Evolutionary conservation across 1,140 invertebrate species (phyloP), one percentile per base, ranked within the genome.

Genomic region (Gerris buenoi): DNA sequence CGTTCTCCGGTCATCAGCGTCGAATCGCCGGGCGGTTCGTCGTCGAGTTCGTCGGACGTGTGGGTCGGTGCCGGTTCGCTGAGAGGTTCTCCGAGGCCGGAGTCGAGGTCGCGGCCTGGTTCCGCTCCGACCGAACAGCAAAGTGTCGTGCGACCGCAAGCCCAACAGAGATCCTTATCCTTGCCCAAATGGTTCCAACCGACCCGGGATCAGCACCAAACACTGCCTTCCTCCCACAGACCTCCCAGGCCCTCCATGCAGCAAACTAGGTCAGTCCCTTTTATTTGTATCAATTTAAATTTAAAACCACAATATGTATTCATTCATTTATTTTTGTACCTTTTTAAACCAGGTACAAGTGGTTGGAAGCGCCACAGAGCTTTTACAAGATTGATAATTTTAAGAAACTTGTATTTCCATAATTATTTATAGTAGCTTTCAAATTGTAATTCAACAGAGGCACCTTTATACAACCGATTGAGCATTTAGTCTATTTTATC

Each of bases 131-230:
- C 79, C 1, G 68, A 73, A 75, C 59, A 73, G 74, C 23, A 74
- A 77, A 62, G 71, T 76, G 64, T 72, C 72, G 25, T 28, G 63
- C 67, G 27, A 68, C 67, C 29, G 60, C 66, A 57, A 60, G 63
- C 57, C 13, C 81, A 83, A 65, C 83, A 84, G 69, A 76, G 83
- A 23, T 84, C 84, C 1, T 78, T 85, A 71, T 85, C 84, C 1
- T 73, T 86, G 68, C 84, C 84, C 2, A 85, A 85, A 72, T 85
- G 83, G 15, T 85, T 86, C 63, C 72, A 73, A 63, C 64, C 72
- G 2, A 65, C 62, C 25, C 58, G 68, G 46, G 66, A 67, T 26
- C 68, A 56, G 23, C 63, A 1, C 25, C 27, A 2, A 56, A 60
- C 59, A 69, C 58, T 60, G 15, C 58, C 58, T 3, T 22, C 15